These are phyloP conservation scores for Leucosticte australis DNA, from an alignment of 2,113 vertebrate species.

Conservation along the genomic window DNA sequence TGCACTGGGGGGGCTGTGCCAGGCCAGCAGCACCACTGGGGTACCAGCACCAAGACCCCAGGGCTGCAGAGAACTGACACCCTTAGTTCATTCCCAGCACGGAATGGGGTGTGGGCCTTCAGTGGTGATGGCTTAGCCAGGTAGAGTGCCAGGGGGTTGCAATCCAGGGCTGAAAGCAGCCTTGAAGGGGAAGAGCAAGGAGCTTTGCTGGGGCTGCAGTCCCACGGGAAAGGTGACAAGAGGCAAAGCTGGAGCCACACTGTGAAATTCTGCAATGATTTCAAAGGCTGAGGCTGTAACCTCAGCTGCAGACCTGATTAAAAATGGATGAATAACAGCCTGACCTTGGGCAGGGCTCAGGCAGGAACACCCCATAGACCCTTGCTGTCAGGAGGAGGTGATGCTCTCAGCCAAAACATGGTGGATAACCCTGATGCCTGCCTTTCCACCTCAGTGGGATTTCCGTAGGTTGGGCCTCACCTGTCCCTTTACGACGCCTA, in stretches of 20 bases:
- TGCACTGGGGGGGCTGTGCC: not conserved
- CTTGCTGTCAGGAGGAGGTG: fast-evolving
- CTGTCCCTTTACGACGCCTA: not conserved
- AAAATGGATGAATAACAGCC: not conserved
- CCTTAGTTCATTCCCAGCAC: fast-evolving
- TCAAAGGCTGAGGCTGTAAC: not conserved
- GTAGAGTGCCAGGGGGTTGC: fast-evolving
- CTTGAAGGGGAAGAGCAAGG: not conserved
- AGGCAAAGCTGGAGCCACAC: not conserved
- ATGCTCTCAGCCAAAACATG: fast-evolving
- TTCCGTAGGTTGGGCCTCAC: not conserved
- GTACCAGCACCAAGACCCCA: fast-evolving
- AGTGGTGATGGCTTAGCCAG: not conserved
- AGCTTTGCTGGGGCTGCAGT: not conserved
- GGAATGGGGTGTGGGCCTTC: fast-evolving
- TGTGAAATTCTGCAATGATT: not conserved
- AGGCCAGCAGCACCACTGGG: fast-evolving
- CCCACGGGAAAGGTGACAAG: fast-evolving
- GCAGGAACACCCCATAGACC: not conserved
- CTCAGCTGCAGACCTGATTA: not conserved
- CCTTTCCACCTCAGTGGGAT: not conserved
- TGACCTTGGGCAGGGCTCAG: not conserved
- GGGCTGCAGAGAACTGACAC: fast-evolving
- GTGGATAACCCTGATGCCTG: fast-evolving
- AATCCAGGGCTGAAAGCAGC: not conserved